Conservation (phyloP, 2,113 vertebrate genomes). For the Onychostruthus taczanowskii region DNA sequence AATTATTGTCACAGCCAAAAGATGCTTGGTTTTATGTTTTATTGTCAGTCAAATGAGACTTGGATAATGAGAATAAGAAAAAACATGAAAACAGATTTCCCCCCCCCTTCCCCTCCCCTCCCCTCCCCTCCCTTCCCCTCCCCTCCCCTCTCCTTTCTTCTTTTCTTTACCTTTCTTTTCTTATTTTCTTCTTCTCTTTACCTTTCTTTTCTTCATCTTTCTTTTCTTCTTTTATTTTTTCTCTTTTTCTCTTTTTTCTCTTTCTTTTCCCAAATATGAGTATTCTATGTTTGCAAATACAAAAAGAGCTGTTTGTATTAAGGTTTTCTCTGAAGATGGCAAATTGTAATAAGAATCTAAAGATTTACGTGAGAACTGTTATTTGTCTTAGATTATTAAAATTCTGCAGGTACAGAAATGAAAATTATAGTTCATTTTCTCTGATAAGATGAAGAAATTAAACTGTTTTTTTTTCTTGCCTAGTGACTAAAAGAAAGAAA, state of each 20-base stretch:
- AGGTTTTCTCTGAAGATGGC: no score
- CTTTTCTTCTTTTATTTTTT: no score
- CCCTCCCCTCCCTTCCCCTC: accelerated
- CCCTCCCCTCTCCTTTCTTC: accelerated
- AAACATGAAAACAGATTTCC: neutral
- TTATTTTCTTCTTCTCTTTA: no score
- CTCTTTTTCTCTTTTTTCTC: no score
- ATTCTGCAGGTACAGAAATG: neutral
- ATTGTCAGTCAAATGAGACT: neutral
- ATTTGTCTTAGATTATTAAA: neutral
- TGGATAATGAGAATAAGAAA: neutral
- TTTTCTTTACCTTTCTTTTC: no score
- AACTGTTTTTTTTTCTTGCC: neutral
- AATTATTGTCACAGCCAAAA: neutral
- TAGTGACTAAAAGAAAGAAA: neutral
- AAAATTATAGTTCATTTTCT: neutral
- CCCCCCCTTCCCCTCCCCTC: accelerated
- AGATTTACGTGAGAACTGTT: neutral
- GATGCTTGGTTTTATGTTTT: neutral
- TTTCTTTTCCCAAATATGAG: neutral
- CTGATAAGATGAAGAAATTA: neutral
- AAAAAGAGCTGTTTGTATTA: neutral
- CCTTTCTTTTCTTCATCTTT: no score
- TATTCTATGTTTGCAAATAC: neutral
- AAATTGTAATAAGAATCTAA: neutral